Base-by-base conservation (phyloP, 2,797 vertebrate genomes). In the Sebastes hopkinsi region DNA sequence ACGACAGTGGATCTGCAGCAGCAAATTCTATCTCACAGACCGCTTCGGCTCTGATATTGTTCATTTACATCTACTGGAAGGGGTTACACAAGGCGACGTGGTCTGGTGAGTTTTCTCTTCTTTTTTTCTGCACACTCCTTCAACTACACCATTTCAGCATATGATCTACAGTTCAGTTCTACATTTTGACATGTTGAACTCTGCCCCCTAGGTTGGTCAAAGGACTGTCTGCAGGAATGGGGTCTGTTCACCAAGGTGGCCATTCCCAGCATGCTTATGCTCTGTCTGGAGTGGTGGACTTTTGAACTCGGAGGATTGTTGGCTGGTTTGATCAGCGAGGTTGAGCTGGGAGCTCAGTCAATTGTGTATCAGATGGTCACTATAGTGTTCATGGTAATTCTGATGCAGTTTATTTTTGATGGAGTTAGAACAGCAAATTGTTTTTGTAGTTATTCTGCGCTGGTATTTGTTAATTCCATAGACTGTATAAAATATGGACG, bases 231-330 rank as follows among this genome's bases (percentile, higher is more conserved):
- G 69, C 56, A 72, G 56, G 69, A 72, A 42, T 98, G 97, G 97
- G 95, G 94, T 1, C 65, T 93, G 36, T 98, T 97, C 77, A 87
- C 95, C 78, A 62, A 6, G 8, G 92, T 98, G 83, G 97, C 97
- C 0, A 20, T 98, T n/a, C 96, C 97, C 3, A 94, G 97, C 91
- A 97, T 97, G 97, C 75, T 97, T n/a, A 97, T 97, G 97, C 74
- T 97, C 6, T 98, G 97, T 70, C 95, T 97, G 6, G 96, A 98
- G 84, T 97, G 96, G 96, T 98, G 97, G 97, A 96, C 96, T 10
- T 97, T 96, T 36, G 97, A 97, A 89, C 91, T 97, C 0, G 97
- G 97, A 52, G 96, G 95, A 85, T 96, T 98, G 89, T 92, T 98
- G 70, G 92, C 96, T 50, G 97, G 97, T 30, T 77, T 96, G 68